Conservation (phyloP, 2,797 vertebrate species). For the Gallinago solitaria region DNA sequence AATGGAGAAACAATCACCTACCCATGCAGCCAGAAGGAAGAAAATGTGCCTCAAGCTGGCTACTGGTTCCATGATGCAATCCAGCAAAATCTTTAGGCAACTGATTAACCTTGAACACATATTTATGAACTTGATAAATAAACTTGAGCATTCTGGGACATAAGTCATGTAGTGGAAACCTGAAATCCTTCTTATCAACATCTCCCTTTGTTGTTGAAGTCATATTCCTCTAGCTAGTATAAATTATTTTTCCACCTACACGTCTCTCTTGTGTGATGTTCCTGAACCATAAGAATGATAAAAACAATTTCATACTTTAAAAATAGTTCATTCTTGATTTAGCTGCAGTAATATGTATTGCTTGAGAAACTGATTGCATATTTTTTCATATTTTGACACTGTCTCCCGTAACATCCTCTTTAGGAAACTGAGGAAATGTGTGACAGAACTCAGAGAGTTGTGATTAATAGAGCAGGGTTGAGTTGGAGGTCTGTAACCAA, state of each 20-base stretch:
- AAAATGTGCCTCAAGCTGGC: neutral
- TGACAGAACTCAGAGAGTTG: no score
- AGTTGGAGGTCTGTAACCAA: no score
- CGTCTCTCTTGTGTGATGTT: neutral
- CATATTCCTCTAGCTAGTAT: accelerated
- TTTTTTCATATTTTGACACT: no score
- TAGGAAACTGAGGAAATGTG: no score
- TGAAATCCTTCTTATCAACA: neutral
- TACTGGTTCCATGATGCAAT: neutral
- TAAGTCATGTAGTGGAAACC: neutral
- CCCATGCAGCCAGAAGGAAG: neutral
- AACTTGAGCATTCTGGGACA: neutral
- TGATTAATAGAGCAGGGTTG: no score
- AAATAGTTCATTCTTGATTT: neutral
- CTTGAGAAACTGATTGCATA: neutral
- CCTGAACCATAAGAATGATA: neutral
- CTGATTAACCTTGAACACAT: neutral
- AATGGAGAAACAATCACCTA: neutral
- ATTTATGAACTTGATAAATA: neutral
- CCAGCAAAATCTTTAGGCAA: neutral
- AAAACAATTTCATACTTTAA: neutral
- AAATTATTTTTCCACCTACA: neutral
- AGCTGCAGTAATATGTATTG: neutral
- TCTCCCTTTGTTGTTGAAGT: neutral
- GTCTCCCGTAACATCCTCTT: no score